Conservation (phyloP, 2,888 invertebrate species). For the Glomeris marginata region DNA sequence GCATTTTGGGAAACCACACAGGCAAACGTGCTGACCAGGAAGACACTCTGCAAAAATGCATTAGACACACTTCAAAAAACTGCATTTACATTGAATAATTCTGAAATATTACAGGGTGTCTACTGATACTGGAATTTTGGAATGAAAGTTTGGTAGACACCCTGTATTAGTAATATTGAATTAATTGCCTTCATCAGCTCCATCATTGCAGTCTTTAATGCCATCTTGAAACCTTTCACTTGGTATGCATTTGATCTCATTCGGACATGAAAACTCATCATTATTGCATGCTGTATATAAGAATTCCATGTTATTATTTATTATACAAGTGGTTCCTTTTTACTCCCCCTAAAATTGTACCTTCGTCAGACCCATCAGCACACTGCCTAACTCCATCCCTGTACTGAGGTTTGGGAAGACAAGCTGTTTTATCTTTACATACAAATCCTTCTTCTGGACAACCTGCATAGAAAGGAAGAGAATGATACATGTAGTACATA, state of each 20-base stretch:
- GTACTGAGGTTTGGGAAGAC: constrained; percentile 20
- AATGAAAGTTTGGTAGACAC: background rate
- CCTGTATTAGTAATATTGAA: background rate
- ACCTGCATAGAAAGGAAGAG: constrained; percentile 19
- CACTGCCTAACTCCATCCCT: constrained; percentile 25
- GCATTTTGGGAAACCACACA: constrained; percentile 32
- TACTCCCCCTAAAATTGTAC: too few relatives aligned
- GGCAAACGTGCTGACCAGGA: constrained; percentile 30
- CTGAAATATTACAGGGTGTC: constrained; percentile 1
- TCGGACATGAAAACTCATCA: constrained; percentile 19
- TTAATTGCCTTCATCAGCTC: constrained; percentile 28
- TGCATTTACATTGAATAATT: too few relatives aligned
- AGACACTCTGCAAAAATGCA: constrained; percentile 26
- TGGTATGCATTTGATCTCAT: constrained; percentile 21
- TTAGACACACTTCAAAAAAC: too few relatives aligned
- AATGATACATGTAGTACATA: too few relatives aligned
- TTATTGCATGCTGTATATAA: constrained; percentile 4
- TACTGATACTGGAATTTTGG: too few relatives aligned
- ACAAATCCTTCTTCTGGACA: constrained; percentile 22
- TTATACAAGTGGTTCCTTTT: too few relatives aligned
- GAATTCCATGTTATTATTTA: too few relatives aligned
- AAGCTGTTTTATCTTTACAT: constrained; percentile 22
- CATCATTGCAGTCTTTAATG: constrained; percentile 25
- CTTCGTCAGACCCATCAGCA: constrained; percentile 28
- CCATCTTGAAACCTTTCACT: constrained; percentile 23